Percentiles rank a stretch among this genome's conserved stretches.
phyloP scores from a whole-genome alignment of 2,113 vertebrate genomes.

The Catharus bicknelli region DNA sequence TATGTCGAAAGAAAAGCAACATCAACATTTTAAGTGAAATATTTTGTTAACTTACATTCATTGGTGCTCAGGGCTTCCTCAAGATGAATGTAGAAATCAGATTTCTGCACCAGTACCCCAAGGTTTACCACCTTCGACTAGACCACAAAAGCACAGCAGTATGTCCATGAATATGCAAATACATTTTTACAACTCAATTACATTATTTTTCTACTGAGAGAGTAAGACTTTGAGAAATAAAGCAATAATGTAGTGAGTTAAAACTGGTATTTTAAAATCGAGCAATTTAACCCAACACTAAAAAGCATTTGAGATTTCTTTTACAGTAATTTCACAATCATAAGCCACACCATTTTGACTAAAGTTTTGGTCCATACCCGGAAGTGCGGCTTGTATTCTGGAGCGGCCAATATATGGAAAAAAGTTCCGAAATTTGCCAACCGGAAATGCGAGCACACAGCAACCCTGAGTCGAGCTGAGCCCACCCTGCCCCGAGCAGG shows the following conservation, averaged over 20 bases:
- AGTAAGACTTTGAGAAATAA: background rate
- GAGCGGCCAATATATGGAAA: no score
- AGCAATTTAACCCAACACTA: background rate
- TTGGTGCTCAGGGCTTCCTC: slow-evolving; percentile 77
- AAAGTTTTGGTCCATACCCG: no score
- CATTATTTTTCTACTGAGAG: background rate
- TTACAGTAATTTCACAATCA: no score
- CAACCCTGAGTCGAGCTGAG: no score
- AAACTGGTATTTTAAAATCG: background rate
- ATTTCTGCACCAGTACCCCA: slow-evolving; percentile 84
- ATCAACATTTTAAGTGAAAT: background rate
- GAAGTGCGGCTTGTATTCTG: no score
- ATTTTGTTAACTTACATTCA: slow-evolving; percentile 81
- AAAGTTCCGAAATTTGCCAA: no score
- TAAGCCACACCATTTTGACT: no score
- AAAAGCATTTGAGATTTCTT: background rate
- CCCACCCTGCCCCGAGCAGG: no score
- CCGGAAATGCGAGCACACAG: no score
- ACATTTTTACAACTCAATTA: background rate
- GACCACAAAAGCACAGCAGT: slow-evolving; percentile 24
- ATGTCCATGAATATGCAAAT: background rate
- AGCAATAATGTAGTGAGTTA: background rate
- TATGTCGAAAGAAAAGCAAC: background rate
- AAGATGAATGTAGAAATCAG: slow-evolving; percentile 82
- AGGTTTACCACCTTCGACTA: slow-evolving; percentile 89